phyloP scores from a whole-genome alignment of 2,797 vertebrate genomes.

The Acridotheres tristis region DNA sequence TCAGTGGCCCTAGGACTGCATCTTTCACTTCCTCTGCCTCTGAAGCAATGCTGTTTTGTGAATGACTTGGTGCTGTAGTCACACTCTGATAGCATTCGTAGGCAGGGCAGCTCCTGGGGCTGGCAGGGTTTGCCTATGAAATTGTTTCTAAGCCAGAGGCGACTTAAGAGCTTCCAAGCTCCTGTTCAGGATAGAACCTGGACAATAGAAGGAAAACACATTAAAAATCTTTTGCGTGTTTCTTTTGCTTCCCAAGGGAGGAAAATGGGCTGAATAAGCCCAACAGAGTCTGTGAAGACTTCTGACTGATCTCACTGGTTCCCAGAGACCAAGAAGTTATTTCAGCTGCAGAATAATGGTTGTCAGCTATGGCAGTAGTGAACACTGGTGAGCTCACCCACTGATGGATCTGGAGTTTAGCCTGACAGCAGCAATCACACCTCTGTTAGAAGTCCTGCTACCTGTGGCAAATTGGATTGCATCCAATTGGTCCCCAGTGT shows the following conservation, averaged over 20 bases:
- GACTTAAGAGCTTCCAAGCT: not conserved
- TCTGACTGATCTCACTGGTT: not conserved
- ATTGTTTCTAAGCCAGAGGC: not conserved
- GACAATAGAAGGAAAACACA: not conserved
- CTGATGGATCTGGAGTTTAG: not conserved
- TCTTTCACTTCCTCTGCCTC: not conserved
- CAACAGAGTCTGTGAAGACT: not conserved
- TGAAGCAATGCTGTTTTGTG: not conserved
- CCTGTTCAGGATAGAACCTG: not conserved
- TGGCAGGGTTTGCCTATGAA: not conserved
- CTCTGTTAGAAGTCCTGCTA: accelerated
- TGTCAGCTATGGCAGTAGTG: not conserved
- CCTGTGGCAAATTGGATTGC: not conserved
- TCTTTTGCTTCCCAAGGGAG: not conserved
- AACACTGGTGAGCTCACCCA: not conserved
- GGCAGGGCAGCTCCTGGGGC: not conserved
- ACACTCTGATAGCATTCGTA: not conserved
- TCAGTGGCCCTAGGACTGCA: not conserved
- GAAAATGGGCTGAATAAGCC: not conserved
- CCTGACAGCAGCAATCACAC: not conserved
- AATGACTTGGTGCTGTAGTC: not conserved
- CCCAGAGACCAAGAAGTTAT: not conserved
- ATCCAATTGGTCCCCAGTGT: no score
- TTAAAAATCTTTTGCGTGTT: not conserved
- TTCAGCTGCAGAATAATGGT: not conserved